Conservation (phyloP, 2,888 invertebrate genomes). For the Volucella bombylans region DNA sequence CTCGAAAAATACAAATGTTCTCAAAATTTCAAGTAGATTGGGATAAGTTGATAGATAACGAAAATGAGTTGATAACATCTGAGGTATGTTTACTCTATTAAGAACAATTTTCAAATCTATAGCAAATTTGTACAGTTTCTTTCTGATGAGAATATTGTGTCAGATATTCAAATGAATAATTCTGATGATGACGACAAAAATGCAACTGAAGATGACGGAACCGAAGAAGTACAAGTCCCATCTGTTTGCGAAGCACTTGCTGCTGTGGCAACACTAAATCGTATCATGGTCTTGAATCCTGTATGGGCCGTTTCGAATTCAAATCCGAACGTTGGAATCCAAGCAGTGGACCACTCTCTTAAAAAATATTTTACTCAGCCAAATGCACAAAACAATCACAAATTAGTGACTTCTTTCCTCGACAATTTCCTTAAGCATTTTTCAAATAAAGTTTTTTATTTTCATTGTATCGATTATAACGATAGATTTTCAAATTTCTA, state of each 20-base stretch:
- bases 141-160: too few species aligned
- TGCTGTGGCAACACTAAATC: not conserved
- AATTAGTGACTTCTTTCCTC: too few species aligned
- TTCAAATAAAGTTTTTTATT: too few species aligned
- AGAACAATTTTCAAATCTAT: too few species aligned
- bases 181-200: constrained; percentile 7
- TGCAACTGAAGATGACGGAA: constrained; percentile 1
- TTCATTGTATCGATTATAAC: too few species aligned
- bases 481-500: too few species aligned
- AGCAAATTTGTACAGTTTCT: too few species aligned
- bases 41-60: constrained; percentile 4
- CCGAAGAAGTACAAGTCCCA: constrained; percentile 9
- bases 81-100: too few species aligned
- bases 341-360: constrained; percentile 15
- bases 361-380: constrained; percentile 14
- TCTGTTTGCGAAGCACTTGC: not conserved
- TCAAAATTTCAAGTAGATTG: constrained; percentile 16
- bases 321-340: not conserved
- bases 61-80: constrained; percentile 17
- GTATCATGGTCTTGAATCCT: constrained; percentile 16
- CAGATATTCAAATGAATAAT: too few species aligned
- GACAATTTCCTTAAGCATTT: too few species aligned
- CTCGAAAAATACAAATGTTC: constrained; percentile 12
- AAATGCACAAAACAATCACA: not conserved
- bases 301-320: constrained; percentile 14